Conservation (phyloP, 2,113 vertebrate species). For the Rhipidura dahli region DNA sequence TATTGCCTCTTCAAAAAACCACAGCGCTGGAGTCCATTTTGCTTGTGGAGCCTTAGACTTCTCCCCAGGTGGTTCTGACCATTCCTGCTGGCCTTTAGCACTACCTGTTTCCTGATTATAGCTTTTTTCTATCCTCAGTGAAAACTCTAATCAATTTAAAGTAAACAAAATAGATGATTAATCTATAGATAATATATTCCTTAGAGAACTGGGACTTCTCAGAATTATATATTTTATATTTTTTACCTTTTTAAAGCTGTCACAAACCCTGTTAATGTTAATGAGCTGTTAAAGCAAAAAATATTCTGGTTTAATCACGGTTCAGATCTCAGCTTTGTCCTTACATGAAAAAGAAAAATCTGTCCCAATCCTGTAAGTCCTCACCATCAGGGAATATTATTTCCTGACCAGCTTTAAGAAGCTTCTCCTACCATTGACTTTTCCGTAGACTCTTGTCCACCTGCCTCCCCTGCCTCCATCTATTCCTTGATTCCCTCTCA, state of each 20-base stretch:
- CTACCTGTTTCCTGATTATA: neutral
- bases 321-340: neutral
- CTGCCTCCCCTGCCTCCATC: neutral
- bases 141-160: neutral
- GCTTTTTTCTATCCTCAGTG: neutral
- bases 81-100: neutral
- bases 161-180: neutral
- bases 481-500: neutral
- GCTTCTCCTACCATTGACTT: neutral
- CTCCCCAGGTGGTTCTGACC: neutral
- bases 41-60: neutral
- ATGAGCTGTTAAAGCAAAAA: neutral
- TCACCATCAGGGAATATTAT: neutral
- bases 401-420: neutral
- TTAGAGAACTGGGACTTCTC: neutral
- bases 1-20: neutral
- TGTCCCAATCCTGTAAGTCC: neutral
- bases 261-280: neutral
- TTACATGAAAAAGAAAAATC: neutral
- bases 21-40: neutral
- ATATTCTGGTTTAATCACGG: neutral
- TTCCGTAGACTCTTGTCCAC: neutral
- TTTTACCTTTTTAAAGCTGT: neutral
- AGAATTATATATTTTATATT: neutral
- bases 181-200: neutral